Evolutionary conservation across 2,888 invertebrate genomes (phyloP).

Genomic region (Labia minor): DNA sequence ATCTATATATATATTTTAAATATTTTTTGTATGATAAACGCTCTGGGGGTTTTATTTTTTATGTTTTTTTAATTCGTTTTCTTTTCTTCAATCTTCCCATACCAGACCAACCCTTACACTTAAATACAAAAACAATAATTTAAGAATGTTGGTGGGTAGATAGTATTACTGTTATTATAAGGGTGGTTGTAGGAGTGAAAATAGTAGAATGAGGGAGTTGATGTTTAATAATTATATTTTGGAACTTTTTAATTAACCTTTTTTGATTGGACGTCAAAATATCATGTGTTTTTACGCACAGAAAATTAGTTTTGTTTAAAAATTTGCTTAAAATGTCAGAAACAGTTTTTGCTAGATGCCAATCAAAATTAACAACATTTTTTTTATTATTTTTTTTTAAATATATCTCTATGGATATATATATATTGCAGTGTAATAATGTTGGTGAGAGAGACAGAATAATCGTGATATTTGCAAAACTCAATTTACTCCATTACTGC

Average conservation of each 20-base stretch:
- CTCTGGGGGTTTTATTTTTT: too few relatives aligned
- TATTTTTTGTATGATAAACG: too few relatives aligned
- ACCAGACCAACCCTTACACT: too few relatives aligned
- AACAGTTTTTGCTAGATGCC: conserved; percentile 13
- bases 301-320: conserved; percentile 13
- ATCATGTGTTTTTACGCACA: conserved; percentile 7
- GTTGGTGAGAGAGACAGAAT: not conserved
- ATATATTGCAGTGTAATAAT: not conserved
- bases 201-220: not conserved
- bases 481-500: not conserved
- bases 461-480: conserved; percentile 1
- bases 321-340: conserved; percentile 13
- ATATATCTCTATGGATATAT: too few relatives aligned
- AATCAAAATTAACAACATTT: conserved; percentile 13
- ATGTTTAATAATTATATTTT: conserved; percentile 13
- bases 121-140: too few relatives aligned
- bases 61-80: too few relatives aligned
- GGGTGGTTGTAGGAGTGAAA: too few relatives aligned
- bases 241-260: conserved; percentile 13
- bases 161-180: too few relatives aligned
- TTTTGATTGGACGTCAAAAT: conserved; percentile 13
- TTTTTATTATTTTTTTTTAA: not conserved
- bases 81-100: too few relatives aligned
- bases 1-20: too few relatives aligned
- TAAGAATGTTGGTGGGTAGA: too few relatives aligned